These are phyloP conservation scores for Amphipyra tragopoginis DNA, from an alignment of 2,888 invertebrate genomes.

Conservation along the genomic window DNA sequence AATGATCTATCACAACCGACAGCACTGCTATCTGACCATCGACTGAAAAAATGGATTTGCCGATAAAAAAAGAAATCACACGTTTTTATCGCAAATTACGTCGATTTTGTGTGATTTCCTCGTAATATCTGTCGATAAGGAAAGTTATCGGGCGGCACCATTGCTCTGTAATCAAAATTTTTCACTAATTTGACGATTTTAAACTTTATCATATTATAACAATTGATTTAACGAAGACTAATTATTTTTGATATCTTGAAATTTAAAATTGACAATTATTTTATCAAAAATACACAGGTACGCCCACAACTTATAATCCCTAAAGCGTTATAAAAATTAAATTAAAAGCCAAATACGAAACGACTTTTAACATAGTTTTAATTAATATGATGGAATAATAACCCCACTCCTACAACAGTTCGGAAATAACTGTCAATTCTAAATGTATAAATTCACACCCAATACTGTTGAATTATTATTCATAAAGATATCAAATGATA, in stretches of 20 bases:
- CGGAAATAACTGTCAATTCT: conserved; percentile 16
- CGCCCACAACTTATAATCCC: neutral
- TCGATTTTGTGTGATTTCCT: conserved; percentile 80
- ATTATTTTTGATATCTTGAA: conserved; percentile 23
- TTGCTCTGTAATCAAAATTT: conserved; percentile 63
- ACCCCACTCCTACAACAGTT: neutral
- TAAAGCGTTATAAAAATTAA: neutral
- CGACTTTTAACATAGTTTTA: neutral
- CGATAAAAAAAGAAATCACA: conserved; percentile 83
- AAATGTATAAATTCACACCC: conserved; percentile 47
- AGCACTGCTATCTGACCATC: conserved; percentile 81
- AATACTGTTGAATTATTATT: conserved; percentile 48
- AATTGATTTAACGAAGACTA: conserved; percentile 42
- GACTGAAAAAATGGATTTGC: conserved; percentile 85
- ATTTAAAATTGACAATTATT: conserved; percentile 1
- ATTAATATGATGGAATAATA: neutral
- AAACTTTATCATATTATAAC: conserved; percentile 56
- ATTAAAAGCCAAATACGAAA: neutral
- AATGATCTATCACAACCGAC: conserved; percentile 78
- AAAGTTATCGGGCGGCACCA: conserved; percentile 68
- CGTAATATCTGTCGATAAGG: conserved; percentile 78
- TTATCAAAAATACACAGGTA: neutral
- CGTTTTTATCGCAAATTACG: conserved; percentile 85
- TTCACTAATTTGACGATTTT: conserved; percentile 62
- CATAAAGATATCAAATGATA: conserved; percentile 38